A percentile compares a stretch with the other conserved stretches of the same genome.
phyloP scores from a whole-genome alignment of 2,797 vertebrate species.

The Phalanger gymnotis region DNA sequence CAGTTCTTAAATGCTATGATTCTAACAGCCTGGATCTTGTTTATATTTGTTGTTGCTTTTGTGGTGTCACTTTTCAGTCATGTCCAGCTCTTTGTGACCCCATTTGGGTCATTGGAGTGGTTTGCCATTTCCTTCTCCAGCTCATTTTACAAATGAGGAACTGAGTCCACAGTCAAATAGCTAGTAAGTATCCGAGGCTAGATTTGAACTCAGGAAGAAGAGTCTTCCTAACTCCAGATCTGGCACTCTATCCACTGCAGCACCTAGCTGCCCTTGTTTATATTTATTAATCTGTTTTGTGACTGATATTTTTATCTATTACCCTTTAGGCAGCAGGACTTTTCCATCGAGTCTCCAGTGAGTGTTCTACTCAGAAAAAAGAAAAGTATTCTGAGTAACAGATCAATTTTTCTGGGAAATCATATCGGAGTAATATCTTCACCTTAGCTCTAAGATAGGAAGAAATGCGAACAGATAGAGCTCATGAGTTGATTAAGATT shows the following conservation, averaged over 20 bases:
- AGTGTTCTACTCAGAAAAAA: constrained; percentile 8
- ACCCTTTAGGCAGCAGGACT: constrained; percentile 67
- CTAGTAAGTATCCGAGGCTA: not conserved
- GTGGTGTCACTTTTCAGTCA: not conserved
- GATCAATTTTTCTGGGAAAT: constrained; percentile 49
- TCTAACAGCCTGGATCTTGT: not conserved
- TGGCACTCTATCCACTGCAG: not conserved
- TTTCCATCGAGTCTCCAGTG: constrained; percentile 41
- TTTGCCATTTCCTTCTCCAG: not conserved
- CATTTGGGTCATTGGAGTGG: not conserved
- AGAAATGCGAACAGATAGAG: constrained; percentile 76
- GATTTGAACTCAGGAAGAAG: not conserved
- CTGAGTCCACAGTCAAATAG: not conserved
- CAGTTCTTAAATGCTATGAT: not conserved
- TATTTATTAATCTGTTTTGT: constrained; percentile 22
- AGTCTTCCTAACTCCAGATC: not conserved
- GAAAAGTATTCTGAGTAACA: constrained; percentile 65
- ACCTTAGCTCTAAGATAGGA: constrained; percentile 12
- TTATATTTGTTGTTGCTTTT: not conserved
- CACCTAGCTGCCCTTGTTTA: not conserved
- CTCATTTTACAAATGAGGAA: not conserved
- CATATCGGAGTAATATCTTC: constrained; percentile 41
- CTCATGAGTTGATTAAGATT: constrained; percentile 59
- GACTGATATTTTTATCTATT: constrained; percentile 56
- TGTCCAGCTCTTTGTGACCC: not conserved